Evolutionary conservation across 2,113 vertebrate species (phyloP).

Genomic region (Barnardius zonarius): DNA sequence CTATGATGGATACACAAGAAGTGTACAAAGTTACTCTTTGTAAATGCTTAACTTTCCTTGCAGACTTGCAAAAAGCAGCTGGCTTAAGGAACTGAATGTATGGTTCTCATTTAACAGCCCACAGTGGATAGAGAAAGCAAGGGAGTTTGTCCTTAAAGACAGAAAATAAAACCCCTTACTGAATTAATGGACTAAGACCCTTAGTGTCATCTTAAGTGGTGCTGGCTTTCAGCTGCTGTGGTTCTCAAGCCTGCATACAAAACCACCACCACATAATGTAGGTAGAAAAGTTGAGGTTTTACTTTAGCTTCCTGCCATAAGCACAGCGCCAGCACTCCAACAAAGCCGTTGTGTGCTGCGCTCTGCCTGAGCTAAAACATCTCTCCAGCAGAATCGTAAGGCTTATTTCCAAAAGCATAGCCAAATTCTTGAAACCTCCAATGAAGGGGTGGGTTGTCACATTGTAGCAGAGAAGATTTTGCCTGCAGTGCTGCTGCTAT

Average conservation of each 20-base stretch:
- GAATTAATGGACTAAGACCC: background rate
- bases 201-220: background rate
- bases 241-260: background rate
- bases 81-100: background rate
- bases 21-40: background rate
- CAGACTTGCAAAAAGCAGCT: background rate
- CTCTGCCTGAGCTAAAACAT: background rate
- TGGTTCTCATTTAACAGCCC: background rate
- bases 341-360: background rate
- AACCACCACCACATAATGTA: background rate
- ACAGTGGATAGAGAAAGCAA: background rate
- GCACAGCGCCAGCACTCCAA: background rate
- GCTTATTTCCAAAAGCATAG: background rate
- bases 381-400: background rate
- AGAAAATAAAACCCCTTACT: background rate
- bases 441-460: slow-evolving; percentile 11
- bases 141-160: background rate
- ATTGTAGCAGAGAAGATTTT: background rate
- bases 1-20: background rate
- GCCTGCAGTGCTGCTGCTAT: slow-evolving; percentile 25
- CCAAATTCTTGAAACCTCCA: slow-evolving; percentile 6
- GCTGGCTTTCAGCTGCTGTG: background rate
- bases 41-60: background rate
- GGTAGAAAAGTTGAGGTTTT: background rate
- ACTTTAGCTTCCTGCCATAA: background rate